Evolutionary conservation across 2,113 vertebrate species (phyloP).

Genomic region (Gallinago jamesoni): DNA sequence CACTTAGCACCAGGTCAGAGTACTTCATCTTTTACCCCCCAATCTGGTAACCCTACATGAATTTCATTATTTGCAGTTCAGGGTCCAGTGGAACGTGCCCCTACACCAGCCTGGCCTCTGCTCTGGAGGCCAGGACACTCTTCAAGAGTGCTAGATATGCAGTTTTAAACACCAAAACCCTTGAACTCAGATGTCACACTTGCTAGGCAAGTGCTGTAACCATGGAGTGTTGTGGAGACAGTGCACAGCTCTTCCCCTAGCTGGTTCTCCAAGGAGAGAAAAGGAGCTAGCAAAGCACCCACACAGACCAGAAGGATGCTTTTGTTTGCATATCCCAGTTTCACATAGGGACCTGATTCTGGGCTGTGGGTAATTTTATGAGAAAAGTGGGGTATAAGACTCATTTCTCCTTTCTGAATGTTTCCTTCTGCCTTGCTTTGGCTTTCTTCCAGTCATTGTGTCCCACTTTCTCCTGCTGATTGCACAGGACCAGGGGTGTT

Average conservation of each 20-base stretch:
- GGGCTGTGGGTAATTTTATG: not conserved
- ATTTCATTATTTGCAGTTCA: not conserved
- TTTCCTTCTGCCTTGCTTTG: not conserved
- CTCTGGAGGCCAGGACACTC: not conserved
- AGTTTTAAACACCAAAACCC: not conserved
- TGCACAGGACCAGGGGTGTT: not conserved
- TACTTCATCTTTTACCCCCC: not conserved
- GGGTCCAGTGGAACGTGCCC: rapidly evolving
- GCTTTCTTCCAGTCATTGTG: not conserved
- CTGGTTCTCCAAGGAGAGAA: not conserved
- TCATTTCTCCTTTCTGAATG: not conserved
- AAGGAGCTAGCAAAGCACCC: not conserved
- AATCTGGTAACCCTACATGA: not conserved
- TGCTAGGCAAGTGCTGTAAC: not conserved
- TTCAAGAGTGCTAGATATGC: not conserved
- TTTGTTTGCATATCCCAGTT: not conserved
- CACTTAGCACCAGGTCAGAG: not conserved
- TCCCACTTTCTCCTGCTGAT: not conserved
- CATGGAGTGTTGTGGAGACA: rapidly evolving
- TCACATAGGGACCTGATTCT: not conserved
- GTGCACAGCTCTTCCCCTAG: not conserved
- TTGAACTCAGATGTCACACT: not conserved
- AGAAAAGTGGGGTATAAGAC: not conserved
- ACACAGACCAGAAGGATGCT: not conserved
- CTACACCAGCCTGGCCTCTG: not conserved